Evolutionary conservation across 2,888 invertebrate species (phyloP), one percentile per base, ranked within the genome.

Genomic region (Leptarthrus brevirostris): DNA sequence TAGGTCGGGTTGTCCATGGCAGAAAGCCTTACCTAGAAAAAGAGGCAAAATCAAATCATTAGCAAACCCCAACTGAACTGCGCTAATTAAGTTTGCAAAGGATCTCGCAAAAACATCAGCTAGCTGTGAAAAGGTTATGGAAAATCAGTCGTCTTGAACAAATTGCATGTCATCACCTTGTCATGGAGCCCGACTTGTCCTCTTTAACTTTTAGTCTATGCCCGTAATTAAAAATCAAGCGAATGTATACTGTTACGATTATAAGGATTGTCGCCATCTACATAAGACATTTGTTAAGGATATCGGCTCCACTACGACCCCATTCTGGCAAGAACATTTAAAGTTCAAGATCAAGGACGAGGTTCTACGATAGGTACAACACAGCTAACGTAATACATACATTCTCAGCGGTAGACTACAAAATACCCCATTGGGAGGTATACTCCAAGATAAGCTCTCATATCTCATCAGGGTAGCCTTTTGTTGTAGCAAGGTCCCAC

Each of bases 301-400:
- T 8, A 30, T 30, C 30, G 30, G 4, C 30, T 30, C 30, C 61
- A 61, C 12, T n/a, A 20, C 40, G 22, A 61, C 36, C 61, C 22
- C 20, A 16, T 6, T n/a, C n/a, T n/a, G n/a, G n/a, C n/a, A n/a
- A n/a, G n/a, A n/a, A n/a, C n/a, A n/a, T n/a, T n/a, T n/a, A 66
- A 66, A 66, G 66, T 66, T 66, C 66, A 66, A 66, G 66, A 66
- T 66, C 66, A 66, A 66, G 66, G 66, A 49, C 66, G 66, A 49
- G 24, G 24, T 40, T 44, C 22, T 36, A 20, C 26, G 49, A 66
- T 66, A 26, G 8, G 30, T 30, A 30, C 30, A 4, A 24, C n/a
- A 22, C 8, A 44, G 47, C 47, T 22, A 47, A 16, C 4, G 30
- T 30, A 30, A 47, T 47, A 47, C 16, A 47, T 47, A 47, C 14